Evolutionary conservation across 2,113 vertebrate species (phyloP), one percentile per base, ranked within the genome.

Genomic region (Conger conger): DNA sequence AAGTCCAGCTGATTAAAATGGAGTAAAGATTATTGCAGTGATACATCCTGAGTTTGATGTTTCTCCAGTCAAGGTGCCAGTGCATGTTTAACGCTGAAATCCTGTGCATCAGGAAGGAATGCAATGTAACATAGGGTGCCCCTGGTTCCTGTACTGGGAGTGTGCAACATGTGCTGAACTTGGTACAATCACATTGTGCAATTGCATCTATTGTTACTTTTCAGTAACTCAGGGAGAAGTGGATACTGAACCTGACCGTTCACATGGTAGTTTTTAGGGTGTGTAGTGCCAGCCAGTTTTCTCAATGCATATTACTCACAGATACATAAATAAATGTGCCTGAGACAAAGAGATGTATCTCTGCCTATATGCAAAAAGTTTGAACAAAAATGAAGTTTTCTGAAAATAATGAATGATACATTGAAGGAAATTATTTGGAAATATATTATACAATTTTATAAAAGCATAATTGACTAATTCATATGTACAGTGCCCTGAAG

Each of bases 141-240:
- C 36, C 17, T 23, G 17, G 40, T 77, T 73, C 57, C 42, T 84
- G 50, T 68, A 54, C 42, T 86, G 36, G 37, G 45, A 30, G 60
- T 38, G 53, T 85, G 79, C 50, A 83, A 60, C 36, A 82, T 53
- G 15, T 30, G 53, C 45, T 68, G 37, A 57, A 63, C 27, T n/a
- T n/a, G n/a, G n/a, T n/a, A 42, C 7, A n/a, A 18, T 63, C 76
- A 20, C 4, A 60, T 91, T 90, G 87, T 77, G 77, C 84, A 90
- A 90, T 84, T 68, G 13, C 33, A 83, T 42, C 20, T 42, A 84
- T 87, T 81, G 81, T 76, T 68, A 60, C 77, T 87, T 87, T 89
- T 89, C 84, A 88, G 90, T 87, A 89, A 89, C 27, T 86, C 76
- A 81, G 83, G 83, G 86, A 87, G 88, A 90, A 91, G 88, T 88